Base-by-base conservation (phyloP, 2,113 vertebrate genomes). In the Pomatorhinus ruficollis region DNA sequence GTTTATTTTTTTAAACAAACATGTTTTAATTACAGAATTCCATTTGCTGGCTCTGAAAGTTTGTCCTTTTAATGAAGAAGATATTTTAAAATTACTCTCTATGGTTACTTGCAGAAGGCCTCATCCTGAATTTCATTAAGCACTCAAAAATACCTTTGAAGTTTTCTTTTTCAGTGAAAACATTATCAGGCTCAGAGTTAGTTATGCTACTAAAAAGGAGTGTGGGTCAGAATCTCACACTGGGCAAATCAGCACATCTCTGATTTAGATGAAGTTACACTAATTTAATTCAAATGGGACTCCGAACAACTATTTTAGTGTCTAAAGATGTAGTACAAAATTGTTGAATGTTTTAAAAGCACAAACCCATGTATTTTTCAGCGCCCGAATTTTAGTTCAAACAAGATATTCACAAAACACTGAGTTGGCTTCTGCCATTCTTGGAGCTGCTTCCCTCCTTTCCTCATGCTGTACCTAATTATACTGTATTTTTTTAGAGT, bases 21-120 rank as follows among this genome's bases (percentile, higher is more conserved):
- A 69, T 33, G 30, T 68, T 83, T 97, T 95, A 87, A 92, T 93
- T 89, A 90, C 60, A 63, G 57, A 85, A 94, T 95, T 97, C 90
- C 71, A 90, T 80, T 90, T 91, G 37, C 79, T 92, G 42, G 42
- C 63, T 96, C 78, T 86, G 87, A 93, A 97, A 95, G 60, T 88
- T 82, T 91, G 83, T 84, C 54, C 42, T 74, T 93, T 94, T 97
- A 97, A 97, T 91, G 93, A 96, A 86, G 78, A 90, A 87, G 87
- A 65, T 91, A 87, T 83, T 96, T 96, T 68, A 72, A 94, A 95
- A 92, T 83, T 74, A 68, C 39, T 91, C 50, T 35, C 33, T 71
- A 28, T 74, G 87, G 87, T 83, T 76, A 47, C 74, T 93, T 83
- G 89, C 49, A 89, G 54, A 92, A 93, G 56, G 92, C 78, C 81